These are phyloP conservation scores for Aythya baeri DNA, from an alignment of 2,113 vertebrate species.

Conservation along the genomic window DNA sequence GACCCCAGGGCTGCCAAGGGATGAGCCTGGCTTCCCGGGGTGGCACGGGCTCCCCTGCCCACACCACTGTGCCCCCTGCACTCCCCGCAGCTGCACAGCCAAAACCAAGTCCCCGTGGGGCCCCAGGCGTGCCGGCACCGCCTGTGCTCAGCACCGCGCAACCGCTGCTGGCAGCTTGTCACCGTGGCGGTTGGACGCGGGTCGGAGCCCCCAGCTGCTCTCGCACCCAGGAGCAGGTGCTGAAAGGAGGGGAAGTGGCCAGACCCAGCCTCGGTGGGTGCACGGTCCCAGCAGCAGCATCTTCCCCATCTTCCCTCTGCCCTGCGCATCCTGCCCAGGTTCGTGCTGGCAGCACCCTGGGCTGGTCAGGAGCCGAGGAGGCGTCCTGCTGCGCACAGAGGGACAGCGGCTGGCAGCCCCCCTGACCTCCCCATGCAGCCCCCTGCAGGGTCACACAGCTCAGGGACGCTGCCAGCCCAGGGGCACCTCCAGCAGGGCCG, in stretches of 20 bases:
- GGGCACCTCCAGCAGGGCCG: background rate
- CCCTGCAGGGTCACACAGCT: background rate
- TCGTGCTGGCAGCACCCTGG: fast-evolving
- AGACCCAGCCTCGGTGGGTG: fast-evolving
- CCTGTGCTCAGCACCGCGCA: fast-evolving
- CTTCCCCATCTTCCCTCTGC: background rate
- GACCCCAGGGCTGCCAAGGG: fast-evolving
- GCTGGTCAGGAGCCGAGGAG: fast-evolving
- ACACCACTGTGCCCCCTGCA: fast-evolving
- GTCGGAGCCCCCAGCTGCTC: background rate
- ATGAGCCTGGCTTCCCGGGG: fast-evolving
- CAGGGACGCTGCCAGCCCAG: background rate
- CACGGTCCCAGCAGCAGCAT: background rate
- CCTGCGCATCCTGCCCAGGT: fast-evolving
- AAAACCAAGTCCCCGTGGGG: fast-evolving
- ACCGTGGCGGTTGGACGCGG: fast-evolving
- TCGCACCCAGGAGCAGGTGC: background rate
- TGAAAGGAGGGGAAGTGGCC: fast-evolving
- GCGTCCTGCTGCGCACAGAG: fast-evolving
- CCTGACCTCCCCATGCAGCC: background rate
- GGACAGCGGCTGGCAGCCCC: background rate
- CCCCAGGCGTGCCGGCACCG: fast-evolving
- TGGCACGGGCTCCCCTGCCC: fast-evolving
- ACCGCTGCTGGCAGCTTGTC: background rate
- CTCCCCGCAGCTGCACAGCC: fast-evolving